Conservation (phyloP, 2,888 invertebrate species). For the Gymnoscelis rufifasciata region DNA sequence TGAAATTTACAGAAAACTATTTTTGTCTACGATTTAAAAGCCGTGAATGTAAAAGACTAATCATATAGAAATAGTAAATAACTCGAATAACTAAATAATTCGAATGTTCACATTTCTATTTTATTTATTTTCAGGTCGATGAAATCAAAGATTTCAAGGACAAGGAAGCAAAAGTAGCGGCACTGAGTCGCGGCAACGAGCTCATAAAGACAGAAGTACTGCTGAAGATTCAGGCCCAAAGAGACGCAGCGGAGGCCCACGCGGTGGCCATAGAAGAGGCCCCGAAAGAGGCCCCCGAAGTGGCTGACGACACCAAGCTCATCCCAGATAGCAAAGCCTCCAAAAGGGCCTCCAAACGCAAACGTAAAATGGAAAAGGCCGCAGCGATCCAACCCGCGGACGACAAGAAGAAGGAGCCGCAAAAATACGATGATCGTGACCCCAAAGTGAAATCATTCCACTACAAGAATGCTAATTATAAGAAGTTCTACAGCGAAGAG, state of each 20-base stretch:
- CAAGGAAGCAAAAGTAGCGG: constrained; percentile 57
- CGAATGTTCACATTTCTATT: not conserved
- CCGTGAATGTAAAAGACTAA: no score
- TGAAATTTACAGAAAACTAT: no score
- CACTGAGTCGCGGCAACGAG: constrained; percentile 51
- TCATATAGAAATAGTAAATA: no score
- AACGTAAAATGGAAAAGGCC: constrained; percentile 41
- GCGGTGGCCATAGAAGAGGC: not conserved
- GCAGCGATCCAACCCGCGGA: constrained; percentile 19
- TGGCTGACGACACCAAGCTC: not conserved
- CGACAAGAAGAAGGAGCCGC: constrained; percentile 29
- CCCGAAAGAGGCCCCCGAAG: not conserved
- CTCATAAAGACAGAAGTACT: constrained; percentile 54
- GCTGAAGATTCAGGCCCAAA: constrained; percentile 44
- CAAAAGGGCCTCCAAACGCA: constrained; percentile 38
- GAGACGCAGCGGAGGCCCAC: constrained; percentile 16
- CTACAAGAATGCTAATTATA: constrained; percentile 55
- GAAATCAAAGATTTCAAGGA: constrained; percentile 55
- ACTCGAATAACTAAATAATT: no score
- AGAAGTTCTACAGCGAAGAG: constrained; percentile 51
- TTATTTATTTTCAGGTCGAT: constrained; percentile 43
- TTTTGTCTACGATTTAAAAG: no score
- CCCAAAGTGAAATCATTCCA: constrained; percentile 36
- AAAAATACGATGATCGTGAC: constrained; percentile 22
- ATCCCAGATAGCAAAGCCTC: not conserved